Evolutionary conservation across 1,140 invertebrate genomes (phyloP).

Genomic region (Cylas formicarius): DNA sequence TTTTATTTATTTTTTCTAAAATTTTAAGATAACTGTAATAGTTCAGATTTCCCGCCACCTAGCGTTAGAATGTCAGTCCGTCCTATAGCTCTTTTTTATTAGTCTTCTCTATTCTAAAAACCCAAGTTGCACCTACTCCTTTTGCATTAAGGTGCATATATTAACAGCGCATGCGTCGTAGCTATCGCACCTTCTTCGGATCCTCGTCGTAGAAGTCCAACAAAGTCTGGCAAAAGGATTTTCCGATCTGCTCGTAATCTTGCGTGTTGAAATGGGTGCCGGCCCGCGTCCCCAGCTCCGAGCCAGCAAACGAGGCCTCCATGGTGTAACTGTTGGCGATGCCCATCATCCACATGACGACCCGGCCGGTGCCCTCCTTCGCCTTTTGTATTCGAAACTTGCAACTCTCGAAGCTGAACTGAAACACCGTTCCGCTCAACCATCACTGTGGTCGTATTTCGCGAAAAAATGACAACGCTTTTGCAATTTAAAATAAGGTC

Average conservation of each 20-base stretch:
- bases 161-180: not conserved
- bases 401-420: constrained; percentile 91
- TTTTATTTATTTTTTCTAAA: too few species aligned
- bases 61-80: not conserved
- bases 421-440: too few species aligned
- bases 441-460: too few species aligned
- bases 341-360: constrained; percentile 91
- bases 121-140: not conserved
- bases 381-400: constrained; percentile 87
- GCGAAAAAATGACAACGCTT: too few species aligned
- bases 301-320: constrained; percentile 89
- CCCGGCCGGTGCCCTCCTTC: constrained; percentile 87
- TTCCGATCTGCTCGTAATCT: constrained; percentile 77
- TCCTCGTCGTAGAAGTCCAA: constrained; percentile 85
- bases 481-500: too few species aligned
- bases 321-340: constrained; percentile 90
- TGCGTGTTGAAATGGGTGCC: constrained; percentile 79
- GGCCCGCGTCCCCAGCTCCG: constrained; percentile 66
- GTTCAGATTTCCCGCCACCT: too few species aligned
- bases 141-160: not conserved
- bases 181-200: constrained; percentile 62
- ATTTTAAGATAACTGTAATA: too few species aligned
- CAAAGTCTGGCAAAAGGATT: constrained; percentile 85
- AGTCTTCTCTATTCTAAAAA: not conserved
- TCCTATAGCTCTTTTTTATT: not conserved